Evolutionary conservation across 2,888 invertebrate species (phyloP), one percentile per base, ranked within the genome.

Genomic region (Lasioglossum figueresi): DNA sequence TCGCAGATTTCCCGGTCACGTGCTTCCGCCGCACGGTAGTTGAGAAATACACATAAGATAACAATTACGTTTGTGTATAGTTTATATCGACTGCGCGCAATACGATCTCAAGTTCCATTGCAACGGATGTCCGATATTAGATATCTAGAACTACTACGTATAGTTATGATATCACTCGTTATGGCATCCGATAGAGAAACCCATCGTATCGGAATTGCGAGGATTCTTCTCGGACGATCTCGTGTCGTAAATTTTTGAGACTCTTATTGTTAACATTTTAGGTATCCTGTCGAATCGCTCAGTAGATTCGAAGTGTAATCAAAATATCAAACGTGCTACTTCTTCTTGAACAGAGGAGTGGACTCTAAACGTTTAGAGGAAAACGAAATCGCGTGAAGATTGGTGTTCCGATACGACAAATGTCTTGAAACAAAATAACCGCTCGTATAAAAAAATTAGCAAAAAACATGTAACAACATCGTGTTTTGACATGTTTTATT

Each of bases 91-190:
- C 45, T 76, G n/a, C 37, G 68, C 37, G 71, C 63, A 59, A 40
- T 45, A 19, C 63, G 78, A 74, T 79, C 83, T 87, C 85, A 70
- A 70, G 72, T 88, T 82, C 70, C 70, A 72, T 78, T 76, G 40
- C 80, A 82, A 59, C 86, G 89, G 88, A 89, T 88, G 89, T 83
- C 86, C 80, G 83, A 89, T 84, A 86, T 84, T 80, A 84, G 80
- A 83, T 89, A 88, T 86, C 88, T 84, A 68, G 31, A 52, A 71
- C 59, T 68, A 77, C 83, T 72, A 79, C 66, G 79, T 83, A 85
- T 85, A 83, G 73, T 66, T 72, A 80, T 85, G 85, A 87, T 79
- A 79, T 85, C 82, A 83, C 34, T 37, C 23, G 23, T 27, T 10
- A 23, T 43, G 31, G 52, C 70, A 68, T 31, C 43, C 52, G 79